Base-by-base conservation (phyloP, 2,888 invertebrate species). In the Lysandra coridon region DNA sequence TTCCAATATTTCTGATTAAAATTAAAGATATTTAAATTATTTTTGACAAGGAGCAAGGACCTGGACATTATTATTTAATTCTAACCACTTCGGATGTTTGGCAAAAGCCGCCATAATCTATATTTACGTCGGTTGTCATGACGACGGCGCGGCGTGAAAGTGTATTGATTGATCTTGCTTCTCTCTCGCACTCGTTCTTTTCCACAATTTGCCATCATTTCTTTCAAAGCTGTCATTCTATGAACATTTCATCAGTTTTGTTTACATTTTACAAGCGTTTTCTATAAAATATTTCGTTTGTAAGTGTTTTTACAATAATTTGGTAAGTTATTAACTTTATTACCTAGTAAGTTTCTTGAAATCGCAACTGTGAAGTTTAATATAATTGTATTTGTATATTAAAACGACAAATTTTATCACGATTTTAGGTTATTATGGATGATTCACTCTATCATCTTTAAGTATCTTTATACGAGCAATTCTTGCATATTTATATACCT, bases 151-250 rank as follows among this genome's bases (percentile, higher is more conserved):
- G 76, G 79, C 78, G 81, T 83, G 76, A 79, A 78, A 30, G 74
- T 80, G 76, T 83, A 83, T 83, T 78, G 83, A 83, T 83, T 81
- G 75, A n/a, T 81, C 53, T 76, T 73, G 60, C 73, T 14, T 83
- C 82, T 80, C 81, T 79, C 76, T 83, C 79, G 2, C 80, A 49
- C 79, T 62, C 78, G 33, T 49, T 30, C 12, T 57, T 30, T 44
- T 76, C 30, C 2, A 57, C 30, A 14, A 53, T 53, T 33, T 69
- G 14, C 14, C 14, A 33, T 23, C 57, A 33, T 44, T 40, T 40
- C 74, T 74, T 44, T 44, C 7, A n/a, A 53, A 76, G 76, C 33
- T 76, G 76, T 57, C 57, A 74, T 74, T 44, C n/a, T 57, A 12
- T 57, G 53, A 14, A 17, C 33, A 4, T 14, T 33, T 33, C 14